Base-by-base conservation (phyloP, 2,797 vertebrate genomes). In the Australoheros facetus region DNA sequence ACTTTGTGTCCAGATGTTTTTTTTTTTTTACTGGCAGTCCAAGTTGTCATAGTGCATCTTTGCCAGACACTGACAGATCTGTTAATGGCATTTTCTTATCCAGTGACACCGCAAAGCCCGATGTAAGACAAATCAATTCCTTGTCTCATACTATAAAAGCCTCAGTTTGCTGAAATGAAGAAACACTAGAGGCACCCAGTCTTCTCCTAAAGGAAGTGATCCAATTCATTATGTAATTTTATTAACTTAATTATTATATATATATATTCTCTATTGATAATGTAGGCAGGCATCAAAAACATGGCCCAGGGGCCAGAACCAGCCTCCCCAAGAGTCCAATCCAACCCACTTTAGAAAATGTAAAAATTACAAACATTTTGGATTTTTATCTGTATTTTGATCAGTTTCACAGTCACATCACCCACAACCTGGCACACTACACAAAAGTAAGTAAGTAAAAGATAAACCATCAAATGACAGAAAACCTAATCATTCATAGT, bases 71-170 rank as follows among this genome's bases (percentile, higher is more conserved):
- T 62, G 80, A 80, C 51, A 56, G 30, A 76, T 75, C 71, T 78
- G 34, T 77, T 78, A 77, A 58, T 71, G 10, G 3, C 70, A 71
- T 85, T 83, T 80, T 42, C 4, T 69, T 13, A 5, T 56, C 37
- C 64, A 78, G 73, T 81, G 75, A 73, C 60, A 78, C 32, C 48
- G 59, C 71, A 66, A 42, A 85, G 69, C 56, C 42, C 74, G 39
- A 83, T 83, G 79, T 56, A 86, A 84, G 37, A 53, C 19, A 37
- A 85, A 87, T 85, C 77, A 74, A 80, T 88, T 72, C 30, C 71
- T 84, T 53, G 21, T 84, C 32, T 14, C 73, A 82, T 66, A 39
- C 16, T 37, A 75, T 42, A 79, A 83, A 37, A 14, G 2, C 37
- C 37, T 48, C 48, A 37, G 57, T 56, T 45, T 48, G 16, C 48